Conservation (phyloP, 2,888 invertebrate species). For the Pachycephus smyrnensis region DNA sequence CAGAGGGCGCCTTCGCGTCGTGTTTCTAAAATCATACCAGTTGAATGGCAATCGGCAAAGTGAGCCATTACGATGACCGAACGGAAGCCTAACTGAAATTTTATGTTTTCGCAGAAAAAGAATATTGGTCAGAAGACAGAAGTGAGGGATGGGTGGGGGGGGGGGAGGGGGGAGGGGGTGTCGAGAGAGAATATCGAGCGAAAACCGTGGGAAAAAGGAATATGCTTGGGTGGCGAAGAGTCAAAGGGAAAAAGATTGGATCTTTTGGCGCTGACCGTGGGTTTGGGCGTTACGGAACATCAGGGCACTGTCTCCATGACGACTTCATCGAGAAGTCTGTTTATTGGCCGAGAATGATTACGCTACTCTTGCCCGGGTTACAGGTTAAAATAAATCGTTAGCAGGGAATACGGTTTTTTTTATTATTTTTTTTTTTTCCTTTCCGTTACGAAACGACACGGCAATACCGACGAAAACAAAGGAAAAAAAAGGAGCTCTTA, state of each 20-base stretch:
- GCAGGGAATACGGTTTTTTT: background rate
- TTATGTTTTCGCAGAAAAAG: background rate
- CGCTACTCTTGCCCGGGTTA: background rate
- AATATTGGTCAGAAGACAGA: background rate
- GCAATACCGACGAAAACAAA: background rate
- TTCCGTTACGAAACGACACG: background rate
- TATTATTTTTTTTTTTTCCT: background rate
- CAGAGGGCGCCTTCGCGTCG: background rate
- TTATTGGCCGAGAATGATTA: background rate
- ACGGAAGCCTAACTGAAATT: background rate
- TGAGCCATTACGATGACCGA: background rate
- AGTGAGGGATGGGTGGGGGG: too few species aligned
- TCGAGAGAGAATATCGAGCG: background rate
- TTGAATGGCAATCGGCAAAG: background rate
- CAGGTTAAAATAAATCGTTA: background rate
- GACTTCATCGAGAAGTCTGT: background rate
- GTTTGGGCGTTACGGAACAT: background rate
- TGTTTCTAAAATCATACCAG: background rate
- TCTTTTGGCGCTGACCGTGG: background rate
- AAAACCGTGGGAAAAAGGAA: background rate
- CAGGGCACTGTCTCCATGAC: background rate
- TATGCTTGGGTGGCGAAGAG: background rate
- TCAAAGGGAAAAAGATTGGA: background rate
- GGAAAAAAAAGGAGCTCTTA: background rate
- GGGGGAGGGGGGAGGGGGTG: too few species aligned